Conservation (phyloP, 2,888 invertebrate genomes). For the Monochamus alternatus region DNA sequence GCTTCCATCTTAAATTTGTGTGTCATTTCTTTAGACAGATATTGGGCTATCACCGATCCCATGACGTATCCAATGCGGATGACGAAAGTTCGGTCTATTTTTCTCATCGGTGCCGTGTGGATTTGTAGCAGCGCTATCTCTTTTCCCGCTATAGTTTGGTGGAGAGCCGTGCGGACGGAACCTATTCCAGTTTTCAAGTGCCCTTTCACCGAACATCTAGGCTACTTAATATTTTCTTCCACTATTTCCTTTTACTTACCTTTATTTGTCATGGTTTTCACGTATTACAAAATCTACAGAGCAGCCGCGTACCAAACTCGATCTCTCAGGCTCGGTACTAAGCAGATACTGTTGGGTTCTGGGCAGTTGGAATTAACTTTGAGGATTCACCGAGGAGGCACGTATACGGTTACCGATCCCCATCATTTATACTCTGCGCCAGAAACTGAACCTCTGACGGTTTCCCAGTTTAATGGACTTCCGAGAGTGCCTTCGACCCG, state of each 20-base stretch:
- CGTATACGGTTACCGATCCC: conserved; percentile 74
- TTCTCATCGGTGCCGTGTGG: conserved; percentile 96
- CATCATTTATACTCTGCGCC: conserved; percentile 74
- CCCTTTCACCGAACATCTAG: conserved; percentile 96
- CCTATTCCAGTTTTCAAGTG: conserved; percentile 90
- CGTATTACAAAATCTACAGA: conserved; percentile 95
- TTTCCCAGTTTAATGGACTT: conserved; percentile 85
- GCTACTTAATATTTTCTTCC: conserved; percentile 97
- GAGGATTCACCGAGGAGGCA: conserved; percentile 94
- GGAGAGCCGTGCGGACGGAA: conserved; percentile 89
- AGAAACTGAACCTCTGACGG: conserved; percentile 84
- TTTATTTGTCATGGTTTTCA: conserved; percentile 97
- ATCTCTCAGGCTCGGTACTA: conserved; percentile 92
- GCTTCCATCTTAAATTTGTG: conserved; percentile 98
- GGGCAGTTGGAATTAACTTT: conserved; percentile 91
- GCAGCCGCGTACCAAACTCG: conserved; percentile 95
- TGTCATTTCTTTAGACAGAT: conserved; percentile 96
- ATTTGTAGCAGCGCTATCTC: conserved; percentile 97
- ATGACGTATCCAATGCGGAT: conserved; percentile 97
- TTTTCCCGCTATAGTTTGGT: conserved; percentile 98
- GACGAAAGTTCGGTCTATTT: conserved; percentile 89
- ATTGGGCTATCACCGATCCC: conserved; percentile 99
- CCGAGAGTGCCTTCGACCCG: conserved; percentile 81
- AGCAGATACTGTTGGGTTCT: conserved; percentile 88
- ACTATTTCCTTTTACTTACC: conserved; percentile 98